Evolutionary conservation across 2,888 invertebrate genomes (phyloP).

Genomic region (Hirtodrosophila confusa): DNA sequence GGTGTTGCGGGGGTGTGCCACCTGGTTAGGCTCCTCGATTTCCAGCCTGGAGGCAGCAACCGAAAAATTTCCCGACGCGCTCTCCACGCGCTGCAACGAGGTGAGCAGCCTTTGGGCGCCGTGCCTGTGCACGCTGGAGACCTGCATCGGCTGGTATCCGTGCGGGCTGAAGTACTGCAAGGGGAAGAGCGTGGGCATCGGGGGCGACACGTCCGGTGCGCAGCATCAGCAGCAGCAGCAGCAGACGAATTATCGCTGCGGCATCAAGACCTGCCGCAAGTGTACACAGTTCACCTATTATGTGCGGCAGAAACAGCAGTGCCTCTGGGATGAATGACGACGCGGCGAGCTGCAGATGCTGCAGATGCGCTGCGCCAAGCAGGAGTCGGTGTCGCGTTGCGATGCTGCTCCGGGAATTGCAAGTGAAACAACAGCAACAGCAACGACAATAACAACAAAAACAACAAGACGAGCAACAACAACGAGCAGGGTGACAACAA

Average conservation of each 20-base stretch:
- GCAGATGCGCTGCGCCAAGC: conserved; percentile 62
- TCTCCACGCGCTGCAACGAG: conserved; percentile 87
- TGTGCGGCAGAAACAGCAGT: conserved; percentile 92
- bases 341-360: conserved; percentile 82
- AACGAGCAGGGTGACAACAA: conserved; percentile 24
- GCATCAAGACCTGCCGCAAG: conserved; percentile 97
- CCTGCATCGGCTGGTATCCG: conserved; percentile 97
- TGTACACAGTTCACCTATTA: conserved; percentile 95
- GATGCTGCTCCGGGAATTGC: conserved; percentile 30
- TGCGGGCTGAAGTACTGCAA: conserved; percentile 98
- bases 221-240: conserved; percentile 48
- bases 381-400: conserved; percentile 16
- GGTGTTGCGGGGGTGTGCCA: too few relatives aligned
- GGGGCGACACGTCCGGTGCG: conserved; percentile 69
- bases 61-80: conserved; percentile 87
- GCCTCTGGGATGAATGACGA: conserved; percentile 91
- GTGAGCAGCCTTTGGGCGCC: conserved; percentile 89
- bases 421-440: conserved; percentile 31
- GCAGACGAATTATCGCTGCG: conserved; percentile 93
- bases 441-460: conserved; percentile 29
- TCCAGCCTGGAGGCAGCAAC: conserved; percentile 89
- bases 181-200: conserved; percentile 88
- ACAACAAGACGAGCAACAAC: conserved; percentile 26
- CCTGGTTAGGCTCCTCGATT: conserved; percentile 87
- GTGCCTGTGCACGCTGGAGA: conserved; percentile 93